Base-by-base conservation (phyloP, 2,797 vertebrate genomes). In the Sebastes wilsoni region DNA sequence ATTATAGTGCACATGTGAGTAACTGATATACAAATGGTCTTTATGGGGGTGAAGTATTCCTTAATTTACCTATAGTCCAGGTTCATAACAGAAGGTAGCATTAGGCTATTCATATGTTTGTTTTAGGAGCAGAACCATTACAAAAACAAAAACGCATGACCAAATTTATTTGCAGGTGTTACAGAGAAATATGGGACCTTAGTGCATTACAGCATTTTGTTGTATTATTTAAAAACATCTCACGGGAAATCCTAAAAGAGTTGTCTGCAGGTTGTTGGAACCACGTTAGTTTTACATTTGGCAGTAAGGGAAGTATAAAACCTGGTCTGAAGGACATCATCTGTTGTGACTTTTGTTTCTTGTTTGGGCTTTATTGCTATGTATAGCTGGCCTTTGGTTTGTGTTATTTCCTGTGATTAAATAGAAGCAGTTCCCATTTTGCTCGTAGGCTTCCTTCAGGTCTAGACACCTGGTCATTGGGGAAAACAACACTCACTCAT, bases 351-450 rank as follows among this genome's bases (percentile, higher is more conserved):
- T 94, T 94, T 76, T 93, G 91, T 94, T 95, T 96, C 91, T 89
- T 96, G 94, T 96, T 97, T 96, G 73, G 75, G 3, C 56, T 90
- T 95, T 96, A 93, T 95, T 85, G 89, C 89, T 95, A 95, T 97
- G 96, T 95, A 95, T 87, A 87, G 84, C 64, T 22, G 8, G 54
- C 72, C 86, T 90, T 83, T 92, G 84, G 94, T 93, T 76, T 88
- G 88, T 92, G 58, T 95, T 95, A 96, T 97, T 98, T 98, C 97
- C 97, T 97, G 90, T 77, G 91, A 94, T 88, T 92, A 59, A 88
- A 75, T 11, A 42, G 30, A 22, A 77, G 16, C 66, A 30, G 72
- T n/a, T 76, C 36, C 66, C 55, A 27, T 67, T 58, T 79, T 79
- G 75, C 66, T 70, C 52, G 5, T 7, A 28, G 66, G 52, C 84